A percentile compares a stretch with the other conserved stretches of the same genome.
These are phyloP conservation scores for Cheilinus undulatus DNA, from an alignment of 2,113 vertebrate species.

Conservation along the genomic window DNA sequence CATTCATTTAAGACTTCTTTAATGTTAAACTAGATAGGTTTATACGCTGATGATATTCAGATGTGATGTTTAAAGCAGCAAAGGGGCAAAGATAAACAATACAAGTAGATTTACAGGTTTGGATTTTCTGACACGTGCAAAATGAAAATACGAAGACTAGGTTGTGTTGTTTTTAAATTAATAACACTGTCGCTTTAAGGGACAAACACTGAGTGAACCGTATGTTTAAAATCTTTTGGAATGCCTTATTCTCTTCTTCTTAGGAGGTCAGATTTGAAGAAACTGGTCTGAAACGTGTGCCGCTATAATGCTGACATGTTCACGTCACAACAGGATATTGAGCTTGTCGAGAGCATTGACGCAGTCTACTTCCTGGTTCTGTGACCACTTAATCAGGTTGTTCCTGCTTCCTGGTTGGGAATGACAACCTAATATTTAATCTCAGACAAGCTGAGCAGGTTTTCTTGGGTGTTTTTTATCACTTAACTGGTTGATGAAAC, in stretches of 20 bases:
- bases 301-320: neutral
- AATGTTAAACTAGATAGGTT: neutral
- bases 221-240: neutral
- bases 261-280: conserved; percentile 11
- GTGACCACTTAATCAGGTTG: neutral
- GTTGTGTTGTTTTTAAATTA: neutral
- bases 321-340: neutral
- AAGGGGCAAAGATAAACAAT: neutral
- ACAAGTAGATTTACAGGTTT: neutral
- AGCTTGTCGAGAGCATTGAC: neutral
- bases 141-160: neutral
- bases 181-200: neutral
- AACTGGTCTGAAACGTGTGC: neutral
- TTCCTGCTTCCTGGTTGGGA: conserved; percentile 35
- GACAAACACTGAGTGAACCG: neutral
- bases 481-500: neutral
- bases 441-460: conserved; percentile 10
- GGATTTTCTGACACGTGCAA: neutral
- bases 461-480: neutral
- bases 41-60: neutral
- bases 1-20: neutral
- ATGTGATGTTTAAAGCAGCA: neutral
- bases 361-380: neutral
- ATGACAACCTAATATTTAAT: neutral
- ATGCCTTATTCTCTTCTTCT: neutral